A percentile compares a stretch with the other conserved stretches of the same genome.
phyloP scores from a whole-genome alignment of 2,888 invertebrate genomes.

The Leptinotarsa haldemani region DNA sequence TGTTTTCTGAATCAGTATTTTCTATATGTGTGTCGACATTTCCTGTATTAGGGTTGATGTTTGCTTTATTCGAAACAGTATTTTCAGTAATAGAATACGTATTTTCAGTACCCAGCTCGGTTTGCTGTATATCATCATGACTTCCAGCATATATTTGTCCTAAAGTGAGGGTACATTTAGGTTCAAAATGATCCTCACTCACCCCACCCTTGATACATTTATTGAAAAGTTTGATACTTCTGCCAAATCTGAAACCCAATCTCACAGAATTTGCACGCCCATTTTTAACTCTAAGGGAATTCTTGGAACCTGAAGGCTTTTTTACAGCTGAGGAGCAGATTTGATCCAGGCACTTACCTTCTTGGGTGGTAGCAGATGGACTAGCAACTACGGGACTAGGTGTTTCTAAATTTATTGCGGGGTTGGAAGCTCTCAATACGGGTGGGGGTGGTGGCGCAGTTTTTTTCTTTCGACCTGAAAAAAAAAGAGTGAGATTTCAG shows the following conservation, averaged over 20 bases:
- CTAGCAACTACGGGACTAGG: constrained; percentile 66
- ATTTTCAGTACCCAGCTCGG: neutral
- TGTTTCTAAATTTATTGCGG: constrained; percentile 57
- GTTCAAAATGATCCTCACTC: constrained; percentile 15
- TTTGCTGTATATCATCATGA: neutral
- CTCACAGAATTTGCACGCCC: constrained; percentile 33
- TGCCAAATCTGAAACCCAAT: constrained; percentile 31
- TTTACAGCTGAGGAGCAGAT: constrained; percentile 10
- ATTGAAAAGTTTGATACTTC: constrained; percentile 29
- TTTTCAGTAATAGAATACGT: neutral
- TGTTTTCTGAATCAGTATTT: neutral
- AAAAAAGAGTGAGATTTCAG: constrained; percentile 22
- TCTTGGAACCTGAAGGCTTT: neutral
- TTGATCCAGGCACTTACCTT: constrained; percentile 45
- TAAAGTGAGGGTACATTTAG: constrained; percentile 39
- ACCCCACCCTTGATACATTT: constrained; percentile 25
- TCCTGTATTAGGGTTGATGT: neutral
- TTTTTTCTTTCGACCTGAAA: constrained; percentile 71
- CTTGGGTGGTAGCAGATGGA: constrained; percentile 53
- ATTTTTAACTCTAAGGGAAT: constrained; percentile 20
- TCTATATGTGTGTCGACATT: neutral
- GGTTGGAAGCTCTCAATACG: constrained; percentile 55
- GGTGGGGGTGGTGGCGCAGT: constrained; percentile 69
- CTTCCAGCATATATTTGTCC: constrained; percentile 49
- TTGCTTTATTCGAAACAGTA: neutral